Conservation (phyloP, 2,888 invertebrate genomes). For the Parochlus steinenii region DNA sequence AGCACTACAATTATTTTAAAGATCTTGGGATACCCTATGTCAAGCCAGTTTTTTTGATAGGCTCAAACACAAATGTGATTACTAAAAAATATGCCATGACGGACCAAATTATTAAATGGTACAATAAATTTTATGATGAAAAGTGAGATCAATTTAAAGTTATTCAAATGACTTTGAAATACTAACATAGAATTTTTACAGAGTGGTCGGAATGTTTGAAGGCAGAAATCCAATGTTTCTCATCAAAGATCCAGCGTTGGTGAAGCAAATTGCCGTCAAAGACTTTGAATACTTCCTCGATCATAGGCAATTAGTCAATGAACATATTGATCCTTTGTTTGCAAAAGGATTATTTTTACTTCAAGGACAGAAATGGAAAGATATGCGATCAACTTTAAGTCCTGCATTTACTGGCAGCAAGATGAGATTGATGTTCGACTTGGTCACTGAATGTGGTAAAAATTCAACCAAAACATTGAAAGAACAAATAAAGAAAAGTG, state of each 20-base stretch:
- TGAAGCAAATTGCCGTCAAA: slow-evolving; percentile 13
- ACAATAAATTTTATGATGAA: slow-evolving; percentile 8
- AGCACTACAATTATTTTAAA: slow-evolving; percentile 5
- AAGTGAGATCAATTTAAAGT: slow-evolving; percentile 11
- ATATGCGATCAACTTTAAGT: slow-evolving; percentile 21
- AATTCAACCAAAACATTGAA: slow-evolving; percentile 1
- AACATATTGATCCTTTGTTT: slow-evolving; percentile 17
- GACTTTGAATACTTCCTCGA: slow-evolving; percentile 17
- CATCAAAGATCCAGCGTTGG: slow-evolving; percentile 8
- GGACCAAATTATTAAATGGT: slow-evolving; percentile 1
- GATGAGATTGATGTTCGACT: slow-evolving; percentile 20
- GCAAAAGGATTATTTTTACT: slow-evolving; percentile 10
- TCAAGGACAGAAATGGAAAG: slow-evolving; percentile 18
- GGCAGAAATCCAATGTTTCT: slow-evolving; percentile 2
- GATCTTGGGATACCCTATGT: neutral
- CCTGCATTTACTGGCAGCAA: slow-evolving; percentile 22
- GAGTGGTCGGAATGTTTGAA: slow-evolving; percentile 17
- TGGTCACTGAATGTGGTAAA: slow-evolving; percentile 8
- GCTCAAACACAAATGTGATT: neutral
- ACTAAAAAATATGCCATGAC: neutral
- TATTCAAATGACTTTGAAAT: too few species aligned
- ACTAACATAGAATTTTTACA: slow-evolving; percentile 19
- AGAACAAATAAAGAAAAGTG: slow-evolving; percentile 2
- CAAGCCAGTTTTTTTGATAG: slow-evolving; percentile 4
- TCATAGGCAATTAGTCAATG: slow-evolving; percentile 16